These are phyloP conservation scores for Danio kyathit DNA, from an alignment of 2,797 vertebrate species.

Conservation along the genomic window DNA sequence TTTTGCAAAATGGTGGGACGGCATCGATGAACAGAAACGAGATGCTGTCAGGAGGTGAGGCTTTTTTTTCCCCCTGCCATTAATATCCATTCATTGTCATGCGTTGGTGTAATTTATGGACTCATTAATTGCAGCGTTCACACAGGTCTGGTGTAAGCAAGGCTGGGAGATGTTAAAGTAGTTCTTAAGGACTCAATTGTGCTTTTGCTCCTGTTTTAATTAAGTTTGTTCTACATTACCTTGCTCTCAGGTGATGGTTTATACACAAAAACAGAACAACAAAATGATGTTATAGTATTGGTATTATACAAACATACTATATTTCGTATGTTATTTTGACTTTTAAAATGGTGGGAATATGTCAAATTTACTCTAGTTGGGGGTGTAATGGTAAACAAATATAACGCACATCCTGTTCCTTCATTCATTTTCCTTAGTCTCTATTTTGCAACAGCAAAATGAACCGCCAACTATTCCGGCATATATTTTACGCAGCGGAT, in stretches of 20 bases:
- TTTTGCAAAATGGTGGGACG: constrained; percentile 92
- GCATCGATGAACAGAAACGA: constrained; percentile 86
- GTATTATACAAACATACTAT: background rate
- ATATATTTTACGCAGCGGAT: too few relatives aligned
- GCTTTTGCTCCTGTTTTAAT: constrained; percentile 48
- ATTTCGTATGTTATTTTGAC: too few relatives aligned
- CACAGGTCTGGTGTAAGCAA: constrained; percentile 7
- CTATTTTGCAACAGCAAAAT: too few relatives aligned
- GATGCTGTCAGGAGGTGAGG: constrained; percentile 87
- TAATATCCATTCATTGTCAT: constrained; percentile 9
- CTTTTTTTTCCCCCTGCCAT: background rate
- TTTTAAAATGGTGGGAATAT: too few relatives aligned
- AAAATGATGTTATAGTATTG: background rate
- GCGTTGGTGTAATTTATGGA: constrained; percentile 37
- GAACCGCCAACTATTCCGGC: too few relatives aligned
- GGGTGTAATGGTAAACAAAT: too few relatives aligned
- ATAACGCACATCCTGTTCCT: too few relatives aligned
- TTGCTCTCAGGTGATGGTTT: constrained; percentile 23
- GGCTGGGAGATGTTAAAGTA: constrained; percentile 17
- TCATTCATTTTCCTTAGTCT: too few relatives aligned
- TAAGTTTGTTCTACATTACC: constrained; percentile 29
- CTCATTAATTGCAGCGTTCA: constrained; percentile 36
- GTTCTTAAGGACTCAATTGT: constrained; percentile 5
- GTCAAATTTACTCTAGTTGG: too few relatives aligned
- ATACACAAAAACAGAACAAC: constrained; percentile 9